A percentile compares a stretch with the other conserved stretches of the same genome.
phyloP scores from a whole-genome alignment of 2,113 vertebrate species.

The Echinops telfairi region DNA sequence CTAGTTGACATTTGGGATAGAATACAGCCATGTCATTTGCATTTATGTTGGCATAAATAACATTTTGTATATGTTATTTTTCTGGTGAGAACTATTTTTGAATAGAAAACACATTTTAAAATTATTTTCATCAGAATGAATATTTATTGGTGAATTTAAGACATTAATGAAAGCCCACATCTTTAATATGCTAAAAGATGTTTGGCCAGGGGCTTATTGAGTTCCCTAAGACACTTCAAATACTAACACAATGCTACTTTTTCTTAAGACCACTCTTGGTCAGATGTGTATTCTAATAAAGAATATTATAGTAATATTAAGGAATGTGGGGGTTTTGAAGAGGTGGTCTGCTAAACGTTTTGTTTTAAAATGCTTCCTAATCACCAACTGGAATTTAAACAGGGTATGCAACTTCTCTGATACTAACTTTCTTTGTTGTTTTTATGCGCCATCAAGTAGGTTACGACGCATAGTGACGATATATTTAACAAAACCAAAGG shows the following conservation, averaged over 20 bases:
- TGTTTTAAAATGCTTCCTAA: conserved; percentile 27
- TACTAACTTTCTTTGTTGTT: not conserved
- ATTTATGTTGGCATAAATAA: not conserved
- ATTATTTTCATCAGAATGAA: not conserved
- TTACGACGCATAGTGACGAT: too few species aligned
- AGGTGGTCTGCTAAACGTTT: not conserved
- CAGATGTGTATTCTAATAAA: not conserved
- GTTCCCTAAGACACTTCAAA: not conserved
- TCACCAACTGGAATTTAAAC: not conserved
- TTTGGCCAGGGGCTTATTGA: not conserved
- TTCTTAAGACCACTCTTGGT: not conserved
- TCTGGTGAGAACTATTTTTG: not conserved
- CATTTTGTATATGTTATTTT: not conserved
- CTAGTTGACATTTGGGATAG: not conserved
- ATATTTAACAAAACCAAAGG: too few species aligned
- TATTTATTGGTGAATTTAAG: conserved; percentile 23
- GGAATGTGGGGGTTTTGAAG: not conserved
- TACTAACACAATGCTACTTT: not conserved
- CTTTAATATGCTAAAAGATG: conserved; percentile 7
- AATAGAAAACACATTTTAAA: conserved; percentile 21
- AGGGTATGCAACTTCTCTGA: not conserved
- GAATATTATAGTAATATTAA: conserved; percentile 1
- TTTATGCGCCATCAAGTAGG: not conserved
- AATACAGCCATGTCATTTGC: not conserved
- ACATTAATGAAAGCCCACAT: not conserved